phyloP scores from a whole-genome alignment of 2,797 vertebrate genomes.

The Aphelocoma californica region DNA sequence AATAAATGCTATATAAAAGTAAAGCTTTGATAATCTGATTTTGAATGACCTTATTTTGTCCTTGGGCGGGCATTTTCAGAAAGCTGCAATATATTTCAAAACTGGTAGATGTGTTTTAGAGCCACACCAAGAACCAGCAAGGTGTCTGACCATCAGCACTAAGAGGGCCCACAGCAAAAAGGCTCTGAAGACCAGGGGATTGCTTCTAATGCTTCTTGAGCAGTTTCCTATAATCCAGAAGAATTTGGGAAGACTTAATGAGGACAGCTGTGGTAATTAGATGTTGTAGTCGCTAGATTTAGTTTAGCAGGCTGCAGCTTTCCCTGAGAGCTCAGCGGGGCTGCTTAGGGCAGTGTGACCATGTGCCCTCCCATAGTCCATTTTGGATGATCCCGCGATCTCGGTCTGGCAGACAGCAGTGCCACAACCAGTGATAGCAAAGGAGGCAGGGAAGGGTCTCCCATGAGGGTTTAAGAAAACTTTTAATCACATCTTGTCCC shows the following conservation, averaged over 20 bases:
- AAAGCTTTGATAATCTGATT: not conserved
- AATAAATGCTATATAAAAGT: not conserved
- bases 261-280: not conserved
- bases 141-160: not conserved
- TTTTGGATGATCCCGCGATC: no score
- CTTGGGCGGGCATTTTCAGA: not conserved
- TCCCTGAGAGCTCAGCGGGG: no score
- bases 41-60: not conserved
- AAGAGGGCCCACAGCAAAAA: fast-evolving
- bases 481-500: no score
- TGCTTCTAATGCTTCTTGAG: not conserved
- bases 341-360: no score
- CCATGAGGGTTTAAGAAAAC: no score
- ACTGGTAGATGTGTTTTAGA: not conserved
- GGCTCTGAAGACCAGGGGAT: fast-evolving
- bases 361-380: no score
- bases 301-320: no score
- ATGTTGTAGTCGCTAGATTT: no score
- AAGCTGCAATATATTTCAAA: not conserved
- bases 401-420: no score
- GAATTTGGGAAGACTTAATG: not conserved
- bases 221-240: not conserved
- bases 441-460: no score
- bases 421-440: no score
- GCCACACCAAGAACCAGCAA: not conserved